Conservation (phyloP, 1,140 invertebrate genomes). For the Augochlora pura region DNA sequence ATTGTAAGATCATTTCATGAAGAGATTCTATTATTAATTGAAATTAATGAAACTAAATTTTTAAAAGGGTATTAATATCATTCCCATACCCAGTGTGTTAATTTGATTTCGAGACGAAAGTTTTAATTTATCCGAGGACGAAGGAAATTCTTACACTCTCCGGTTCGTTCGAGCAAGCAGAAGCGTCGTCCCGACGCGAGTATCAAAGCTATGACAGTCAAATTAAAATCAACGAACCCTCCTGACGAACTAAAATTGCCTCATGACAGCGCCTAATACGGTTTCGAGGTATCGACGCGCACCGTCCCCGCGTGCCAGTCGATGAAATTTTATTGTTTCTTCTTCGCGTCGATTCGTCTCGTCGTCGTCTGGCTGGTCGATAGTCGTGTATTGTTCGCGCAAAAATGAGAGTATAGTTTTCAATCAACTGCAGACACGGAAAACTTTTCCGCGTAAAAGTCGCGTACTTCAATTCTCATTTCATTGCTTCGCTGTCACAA, state of each 20-base stretch:
- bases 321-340: conserved; percentile 60
- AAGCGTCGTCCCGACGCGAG: conserved; percentile 3
- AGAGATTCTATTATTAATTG: too few species aligned
- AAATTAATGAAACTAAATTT: too few species aligned
- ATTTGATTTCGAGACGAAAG: neutral
- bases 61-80: too few species aligned
- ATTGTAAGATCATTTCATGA: too few species aligned
- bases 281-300: conserved; percentile 54
- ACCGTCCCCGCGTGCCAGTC: conserved; percentile 44
- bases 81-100: too few species aligned
- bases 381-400: conserved; percentile 12
- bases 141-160: neutral
- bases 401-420: conserved; percentile 30
- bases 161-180: neutral
- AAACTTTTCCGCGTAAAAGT: neutral
- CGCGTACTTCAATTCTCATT: neutral
- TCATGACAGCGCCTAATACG: conserved; percentile 60
- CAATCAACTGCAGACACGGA: conserved; percentile 34
- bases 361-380: conserved; percentile 35
- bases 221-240: conserved; percentile 55
- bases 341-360: conserved; percentile 27
- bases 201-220: conserved; percentile 38
- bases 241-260: conserved; percentile 43
- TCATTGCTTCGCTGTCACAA: too few species aligned
- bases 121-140: neutral